Evolutionary conservation across 2,113 vertebrate species (phyloP), one percentile per base, ranked within the genome.

Genomic region (Ellobius talpinus): DNA sequence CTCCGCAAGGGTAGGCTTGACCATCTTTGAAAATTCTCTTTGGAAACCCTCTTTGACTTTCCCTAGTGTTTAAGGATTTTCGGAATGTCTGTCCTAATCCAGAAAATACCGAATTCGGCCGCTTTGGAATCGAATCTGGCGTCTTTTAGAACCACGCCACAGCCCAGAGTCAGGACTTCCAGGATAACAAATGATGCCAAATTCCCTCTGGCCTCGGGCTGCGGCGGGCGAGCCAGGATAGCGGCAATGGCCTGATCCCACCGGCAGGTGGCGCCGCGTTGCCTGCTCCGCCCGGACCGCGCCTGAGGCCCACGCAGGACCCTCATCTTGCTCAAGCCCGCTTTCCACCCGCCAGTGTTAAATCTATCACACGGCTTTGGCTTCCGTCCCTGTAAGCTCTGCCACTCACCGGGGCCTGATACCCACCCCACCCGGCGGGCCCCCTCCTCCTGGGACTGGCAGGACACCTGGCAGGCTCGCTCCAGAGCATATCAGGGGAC

Each of bases 231-330:
- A 10, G 68, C 58, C 24, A 0, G 82, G 58, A 61, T 12, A 31
- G 61, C 2, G 16, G 81, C 91, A 47, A 66, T n/a, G n/a, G 26
- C 47, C 1, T 2, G 66, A 2, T 31, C 0, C 12, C 0, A 24
- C 95, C 96, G 36, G 90, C 47, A 97, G 97, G 90, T 94, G 96
- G 94, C 90, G 36, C 68, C 31, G 47, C 76, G 17, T 7, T 0
- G 5, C 63, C 31, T 0, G 58, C 4, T 36, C 70, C 77, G 0
- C 17, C n/a, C 2, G 7, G 82, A 47, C 21, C 12, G 12, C n/a
- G 1, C 81, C 81, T 31, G 81, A 63, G 5, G 39, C 58, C 58
- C 58, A 29, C n/a, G 55, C n/a, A 3, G 13, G 79, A 29, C 23
- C 79, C n/a, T 39, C 79, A 8, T 39, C n/a, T 39, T 61, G 10